phyloP scores from a whole-genome alignment of 2,888 invertebrate genomes.

The Gastracanthus pulcherrimus region DNA sequence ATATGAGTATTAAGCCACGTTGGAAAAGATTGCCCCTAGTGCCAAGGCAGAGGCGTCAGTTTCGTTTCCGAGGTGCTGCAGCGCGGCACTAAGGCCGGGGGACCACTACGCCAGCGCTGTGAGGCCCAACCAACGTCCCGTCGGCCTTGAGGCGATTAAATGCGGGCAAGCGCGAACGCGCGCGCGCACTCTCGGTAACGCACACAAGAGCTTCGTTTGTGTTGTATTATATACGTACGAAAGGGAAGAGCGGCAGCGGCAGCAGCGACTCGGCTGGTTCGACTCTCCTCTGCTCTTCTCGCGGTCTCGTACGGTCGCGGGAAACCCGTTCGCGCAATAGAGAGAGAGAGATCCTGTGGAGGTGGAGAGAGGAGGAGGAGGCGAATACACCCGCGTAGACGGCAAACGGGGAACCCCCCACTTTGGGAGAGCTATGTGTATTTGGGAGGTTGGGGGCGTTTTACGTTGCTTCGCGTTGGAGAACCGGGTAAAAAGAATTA shows the following conservation, averaged over 20 bases:
- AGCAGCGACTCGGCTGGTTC: background rate
- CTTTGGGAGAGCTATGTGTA: no score
- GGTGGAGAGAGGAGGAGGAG: background rate
- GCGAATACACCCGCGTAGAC: background rate
- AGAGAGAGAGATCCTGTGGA: background rate
- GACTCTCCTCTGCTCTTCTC: background rate
- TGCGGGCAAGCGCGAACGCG: slow-evolving; percentile 64
- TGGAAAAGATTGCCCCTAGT: no score
- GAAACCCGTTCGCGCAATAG: slow-evolving; percentile 42
- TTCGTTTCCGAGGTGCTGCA: no score
- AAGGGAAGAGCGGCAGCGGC: slow-evolving; percentile 46
- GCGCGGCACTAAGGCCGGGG: background rate
- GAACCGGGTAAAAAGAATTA: no score
- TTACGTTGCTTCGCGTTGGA: no score
- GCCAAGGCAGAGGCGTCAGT: no score
- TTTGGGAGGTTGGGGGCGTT: no score
- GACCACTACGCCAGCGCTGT: no score
- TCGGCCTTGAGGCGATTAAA: slow-evolving; percentile 72
- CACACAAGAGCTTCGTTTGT: slow-evolving; percentile 18
- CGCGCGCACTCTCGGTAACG: slow-evolving; percentile 59
- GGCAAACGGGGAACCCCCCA: no score
- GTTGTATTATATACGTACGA: slow-evolving; percentile 18
- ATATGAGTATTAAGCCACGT: no score
- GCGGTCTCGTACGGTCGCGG: background rate
- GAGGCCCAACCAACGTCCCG: no score